Conservation (phyloP, 1,140 invertebrate genomes). For the Drosophila subobscura region DNA sequence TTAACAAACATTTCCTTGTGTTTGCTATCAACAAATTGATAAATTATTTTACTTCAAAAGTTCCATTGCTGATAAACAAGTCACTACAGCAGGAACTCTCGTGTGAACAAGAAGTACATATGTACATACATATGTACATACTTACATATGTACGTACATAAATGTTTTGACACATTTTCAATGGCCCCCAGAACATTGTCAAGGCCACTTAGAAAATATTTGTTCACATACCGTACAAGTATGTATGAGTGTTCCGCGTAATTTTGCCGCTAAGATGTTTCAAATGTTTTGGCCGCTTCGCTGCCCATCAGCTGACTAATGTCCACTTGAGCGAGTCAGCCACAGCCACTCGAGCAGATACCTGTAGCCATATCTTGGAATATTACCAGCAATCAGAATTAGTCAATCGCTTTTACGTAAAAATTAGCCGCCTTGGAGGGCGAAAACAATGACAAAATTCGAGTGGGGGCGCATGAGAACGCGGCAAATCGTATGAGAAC, state of each 20-base stretch:
- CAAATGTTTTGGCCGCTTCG: neutral
- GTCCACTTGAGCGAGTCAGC: slow-evolving; percentile 13
- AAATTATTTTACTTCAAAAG: neutral
- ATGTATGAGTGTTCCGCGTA: neutral
- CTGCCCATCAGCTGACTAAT: slow-evolving; percentile 29
- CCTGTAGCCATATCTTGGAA: slow-evolving; percentile 7
- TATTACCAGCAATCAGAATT: slow-evolving; percentile 31
- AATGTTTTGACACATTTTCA: slow-evolving; percentile 23
- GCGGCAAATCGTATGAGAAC: slow-evolving; percentile 24
- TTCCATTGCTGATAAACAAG: neutral
- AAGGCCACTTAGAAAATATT: slow-evolving; percentile 30
- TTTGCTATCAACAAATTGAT: neutral
- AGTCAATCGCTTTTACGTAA: slow-evolving; percentile 47
- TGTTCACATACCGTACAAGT: neutral
- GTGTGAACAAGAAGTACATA: too few relatives aligned
- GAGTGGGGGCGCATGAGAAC: slow-evolving; percentile 24
- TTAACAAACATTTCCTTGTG: slow-evolving; percentile 4
- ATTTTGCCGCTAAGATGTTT: slow-evolving; percentile 3
- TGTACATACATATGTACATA: too few relatives aligned
- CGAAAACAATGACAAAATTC: slow-evolving; percentile 53
- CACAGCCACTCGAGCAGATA: slow-evolving; percentile 11
- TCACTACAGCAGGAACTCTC: neutral
- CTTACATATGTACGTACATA: neutral
- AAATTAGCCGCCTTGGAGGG: slow-evolving; percentile 7
- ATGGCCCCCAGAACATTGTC: slow-evolving; percentile 12